phyloP scores from a whole-genome alignment of 1,140 invertebrate genomes.

The Tetragnatha versicolor region DNA sequence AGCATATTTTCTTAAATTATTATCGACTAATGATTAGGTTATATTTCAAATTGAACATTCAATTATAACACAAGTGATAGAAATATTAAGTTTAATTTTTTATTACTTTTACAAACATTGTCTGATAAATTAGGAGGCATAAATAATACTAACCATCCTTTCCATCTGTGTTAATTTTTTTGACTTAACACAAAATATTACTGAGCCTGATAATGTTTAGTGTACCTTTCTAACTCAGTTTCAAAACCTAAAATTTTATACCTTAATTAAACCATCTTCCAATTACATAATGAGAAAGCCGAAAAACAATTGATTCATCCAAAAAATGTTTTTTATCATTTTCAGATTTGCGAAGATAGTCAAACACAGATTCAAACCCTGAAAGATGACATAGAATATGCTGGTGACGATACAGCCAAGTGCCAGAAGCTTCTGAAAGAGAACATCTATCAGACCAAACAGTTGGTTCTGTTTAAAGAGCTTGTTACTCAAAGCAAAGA shows the following conservation, averaged over 20 bases:
- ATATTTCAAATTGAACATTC: too few relatives aligned
- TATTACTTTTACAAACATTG: too few relatives aligned
- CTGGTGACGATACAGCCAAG: background rate
- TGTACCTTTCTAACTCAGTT: background rate
- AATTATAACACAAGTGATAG: too few relatives aligned
- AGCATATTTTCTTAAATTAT: background rate
- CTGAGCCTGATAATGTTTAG: background rate
- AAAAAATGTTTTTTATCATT: background rate
- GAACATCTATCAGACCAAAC: slow-evolving; percentile 14
- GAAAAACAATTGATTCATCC: too few relatives aligned
- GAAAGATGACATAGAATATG: slow-evolving; percentile 3
- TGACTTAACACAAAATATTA: background rate
- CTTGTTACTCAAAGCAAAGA: slow-evolving; percentile 15
- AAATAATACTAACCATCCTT: too few relatives aligned
- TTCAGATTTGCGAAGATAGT: slow-evolving; percentile 4
- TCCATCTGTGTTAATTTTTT: background rate
- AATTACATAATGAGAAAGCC: too few relatives aligned
- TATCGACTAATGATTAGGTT: background rate
- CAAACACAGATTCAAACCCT: background rate
- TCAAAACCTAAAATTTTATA: background rate
- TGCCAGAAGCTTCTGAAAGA: slow-evolving; percentile 30
- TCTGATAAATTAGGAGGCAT: too few relatives aligned
- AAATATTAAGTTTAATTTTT: too few relatives aligned
- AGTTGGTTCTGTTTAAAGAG: slow-evolving; percentile 31
- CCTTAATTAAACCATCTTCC: too few relatives aligned